These are phyloP conservation scores for Trachelipus rathkii DNA, from an alignment of 1,140 invertebrate genomes.

Conservation along the genomic window DNA sequence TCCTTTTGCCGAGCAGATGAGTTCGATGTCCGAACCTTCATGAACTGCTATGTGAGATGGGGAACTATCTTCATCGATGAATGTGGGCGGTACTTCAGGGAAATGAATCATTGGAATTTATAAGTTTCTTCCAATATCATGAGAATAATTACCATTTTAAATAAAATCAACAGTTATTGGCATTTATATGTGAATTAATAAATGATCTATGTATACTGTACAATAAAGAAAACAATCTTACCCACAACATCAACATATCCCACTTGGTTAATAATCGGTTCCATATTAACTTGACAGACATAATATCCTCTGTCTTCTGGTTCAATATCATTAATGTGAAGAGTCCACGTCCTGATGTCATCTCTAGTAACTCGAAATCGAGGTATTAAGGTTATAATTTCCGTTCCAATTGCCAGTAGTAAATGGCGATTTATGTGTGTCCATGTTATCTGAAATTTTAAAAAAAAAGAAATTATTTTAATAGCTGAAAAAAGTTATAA, in stretches of 20 bases:
- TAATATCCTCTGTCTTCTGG: conserved; percentile 48
- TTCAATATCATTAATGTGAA: conserved; percentile 47
- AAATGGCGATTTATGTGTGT: conserved; percentile 48
- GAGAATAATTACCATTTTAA: no score
- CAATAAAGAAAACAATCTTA: conserved; percentile 38
- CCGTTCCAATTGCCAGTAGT: conserved; percentile 48
- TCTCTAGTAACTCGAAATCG: conserved; percentile 46
- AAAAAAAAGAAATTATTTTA: background rate
- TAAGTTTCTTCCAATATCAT: no score
- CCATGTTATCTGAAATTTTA: conserved; percentile 48
- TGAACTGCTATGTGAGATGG: conserved; percentile 79
- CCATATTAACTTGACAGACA: conserved; percentile 51
- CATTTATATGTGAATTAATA: no score
- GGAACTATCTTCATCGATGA: conserved; percentile 81
- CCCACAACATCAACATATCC: conserved; percentile 50
- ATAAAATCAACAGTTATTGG: no score
- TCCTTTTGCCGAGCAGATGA: conserved; percentile 78
- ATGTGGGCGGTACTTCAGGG: conserved; percentile 66
- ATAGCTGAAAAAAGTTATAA: no score
- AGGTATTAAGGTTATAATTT: conserved; percentile 47
- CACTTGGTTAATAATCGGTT: conserved; percentile 49
- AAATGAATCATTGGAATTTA: no score
- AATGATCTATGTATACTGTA: background rate
- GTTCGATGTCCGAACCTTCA: conserved; percentile 79
- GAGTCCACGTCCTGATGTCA: conserved; percentile 47